Evolutionary conservation across 2,888 invertebrate species (phyloP).

Genomic region (Spodoptera exigua): DNA sequence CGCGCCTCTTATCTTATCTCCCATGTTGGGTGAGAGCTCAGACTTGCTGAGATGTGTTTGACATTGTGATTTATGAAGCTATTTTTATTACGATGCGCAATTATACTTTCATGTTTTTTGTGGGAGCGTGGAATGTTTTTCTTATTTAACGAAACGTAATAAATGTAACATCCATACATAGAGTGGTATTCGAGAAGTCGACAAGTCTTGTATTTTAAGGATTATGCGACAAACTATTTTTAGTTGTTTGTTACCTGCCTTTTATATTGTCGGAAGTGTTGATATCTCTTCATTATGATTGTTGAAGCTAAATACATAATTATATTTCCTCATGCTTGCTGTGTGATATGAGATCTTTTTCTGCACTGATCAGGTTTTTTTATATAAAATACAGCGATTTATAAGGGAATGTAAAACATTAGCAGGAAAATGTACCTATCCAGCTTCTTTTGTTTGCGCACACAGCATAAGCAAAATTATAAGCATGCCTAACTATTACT

Average conservation of each 20-base stretch:
- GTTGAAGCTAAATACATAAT: too few species aligned
- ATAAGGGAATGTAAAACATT: too few species aligned
- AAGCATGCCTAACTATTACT: too few species aligned
- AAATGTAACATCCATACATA: slow-evolving; percentile 1
- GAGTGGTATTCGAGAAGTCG: slow-evolving; percentile 3
- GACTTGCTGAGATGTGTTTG: slow-evolving; percentile 73
- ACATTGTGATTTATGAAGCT: slow-evolving; percentile 80
- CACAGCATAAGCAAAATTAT: too few species aligned
- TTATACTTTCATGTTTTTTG: slow-evolving; percentile 53
- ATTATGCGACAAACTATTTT: slow-evolving; percentile 31
- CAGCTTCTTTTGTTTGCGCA: too few species aligned
- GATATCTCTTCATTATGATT: too few species aligned
- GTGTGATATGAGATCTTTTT: too few species aligned
- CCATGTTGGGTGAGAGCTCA: slow-evolving; percentile 71
- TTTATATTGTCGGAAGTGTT: slow-evolving; percentile 15
- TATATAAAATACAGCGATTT: too few species aligned
- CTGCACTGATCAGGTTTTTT: too few species aligned
- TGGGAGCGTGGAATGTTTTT: slow-evolving; percentile 7
- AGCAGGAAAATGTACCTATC: too few species aligned
- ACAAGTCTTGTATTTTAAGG: slow-evolving; percentile 17
- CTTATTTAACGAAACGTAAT: slow-evolving; percentile 9
- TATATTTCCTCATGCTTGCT: too few species aligned
- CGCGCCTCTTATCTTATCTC: slow-evolving; percentile 80
- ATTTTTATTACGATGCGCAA: slow-evolving; percentile 76
- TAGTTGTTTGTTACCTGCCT: slow-evolving; percentile 14